Base-by-base conservation (phyloP, 1,140 invertebrate genomes). In the Tetragnatha versicolor region DNA sequence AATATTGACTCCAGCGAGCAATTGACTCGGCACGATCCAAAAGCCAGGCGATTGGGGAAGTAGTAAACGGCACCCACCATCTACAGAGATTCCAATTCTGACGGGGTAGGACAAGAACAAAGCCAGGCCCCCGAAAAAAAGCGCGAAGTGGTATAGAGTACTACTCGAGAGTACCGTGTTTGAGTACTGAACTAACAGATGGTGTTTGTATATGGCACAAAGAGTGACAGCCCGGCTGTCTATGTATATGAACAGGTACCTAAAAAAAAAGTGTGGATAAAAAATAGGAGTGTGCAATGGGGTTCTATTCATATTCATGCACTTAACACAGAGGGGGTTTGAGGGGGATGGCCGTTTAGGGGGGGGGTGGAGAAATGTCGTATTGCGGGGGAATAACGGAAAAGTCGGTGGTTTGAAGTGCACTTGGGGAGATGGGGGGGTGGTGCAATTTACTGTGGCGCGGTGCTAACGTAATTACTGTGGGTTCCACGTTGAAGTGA, bases 1-100 rank as follows among this genome's bases (percentile, higher is more conserved):
- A 75, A 75, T 75, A 75, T 75, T 75, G 72, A 75, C 58, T 63
- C 31, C 27, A 58, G 49, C 49, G 35, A 20, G 33, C 72, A 58
- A 63, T 49, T 75, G 72, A 61, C 55, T 72, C 22, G 20, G 29
- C 66, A 69, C 29, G 63, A 69, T 69, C 60, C 33, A 39, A 42
- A 39, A 65, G 42, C 37, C 6, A 9, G 20, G 61, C 1, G 5
- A n/a, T n/a, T 17, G 9, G 35, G 1, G 17, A 53, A 53, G 58
- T 12, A 10, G 55, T n/a, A n/a, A 5, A 47, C 20, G 2, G 17
- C 14, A 61, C 9, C 27, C 9, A 61, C 12, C 33, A 61, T n/a
- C n/a, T n/a, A n/a, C n/a, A n/a, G 35, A 58, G 55, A 58, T 58
- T 58, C 20, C 55, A 31, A 58, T 58, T 33, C 55, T 33, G 17